Evolutionary conservation across 2,797 vertebrate genomes (phyloP), one percentile per base, ranked within the genome.

Genomic region (Numenius phaeopus): DNA sequence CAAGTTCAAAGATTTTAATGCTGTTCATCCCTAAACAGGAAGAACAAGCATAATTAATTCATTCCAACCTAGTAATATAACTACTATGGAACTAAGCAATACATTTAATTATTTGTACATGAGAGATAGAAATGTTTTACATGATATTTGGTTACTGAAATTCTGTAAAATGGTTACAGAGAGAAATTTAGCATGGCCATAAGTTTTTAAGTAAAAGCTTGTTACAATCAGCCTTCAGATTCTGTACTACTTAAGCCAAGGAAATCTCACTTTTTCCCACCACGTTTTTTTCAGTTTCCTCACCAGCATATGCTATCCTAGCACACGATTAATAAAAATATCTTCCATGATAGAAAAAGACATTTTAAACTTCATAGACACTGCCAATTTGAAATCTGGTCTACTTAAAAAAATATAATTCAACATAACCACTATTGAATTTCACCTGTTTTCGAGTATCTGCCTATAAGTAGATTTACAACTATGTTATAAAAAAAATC

Each of bases 251-350:
- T 52, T 21, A 65, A 93, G 52, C 40, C 80, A 89, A 84, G 22
- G 22, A 92, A 80, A 77, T 72, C 39, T 24, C 94, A 87, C 34
- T 37, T 79, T 83, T 71, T 30, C 62, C 39, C 62, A 66, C 14
- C 32, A 39, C 14, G 24, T 54, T 81, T 80, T 80, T 89, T 91
- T 82, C 86, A 82, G 62, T 37, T 94, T 87, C 39, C 29, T 79
- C 50, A 76, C 47, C 24, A 94, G 40, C 91, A 96, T 90, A 94
- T 89, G 85, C 54, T 92, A 40, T 42, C 26, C 39, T 67, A 92
- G 49, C 87, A 90, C 55, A 62, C 11, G 17, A 59, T 72, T 64
- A 92, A 70, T 39, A 88, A 93, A 95, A 94, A 82, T 91, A 91
- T 32, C 72, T 90, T 73, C 40, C 29, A 30, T n/a, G 49, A 27